Evolutionary conservation across 1,140 invertebrate species (phyloP).

Genomic region (Pseudobourletiella spinata): DNA sequence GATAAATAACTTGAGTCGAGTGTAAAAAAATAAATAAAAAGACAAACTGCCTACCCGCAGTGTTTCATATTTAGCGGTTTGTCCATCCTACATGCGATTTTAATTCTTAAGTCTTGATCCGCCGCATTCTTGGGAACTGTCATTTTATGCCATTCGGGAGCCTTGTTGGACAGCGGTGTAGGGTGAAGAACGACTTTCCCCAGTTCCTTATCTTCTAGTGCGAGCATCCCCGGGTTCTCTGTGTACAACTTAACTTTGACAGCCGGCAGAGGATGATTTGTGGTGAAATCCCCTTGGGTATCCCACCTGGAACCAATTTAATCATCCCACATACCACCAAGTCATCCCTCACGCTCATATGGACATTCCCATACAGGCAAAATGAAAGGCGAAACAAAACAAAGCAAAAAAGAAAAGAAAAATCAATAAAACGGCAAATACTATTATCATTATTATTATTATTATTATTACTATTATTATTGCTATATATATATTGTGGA

Average conservation of each 20-base stretch:
- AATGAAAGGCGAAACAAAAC: too few relatives aligned
- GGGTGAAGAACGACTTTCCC: slow-evolving; percentile 87
- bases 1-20: not conserved
- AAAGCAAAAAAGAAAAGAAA: too few relatives aligned
- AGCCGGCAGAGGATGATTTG: slow-evolving; percentile 88
- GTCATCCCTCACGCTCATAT: too few relatives aligned
- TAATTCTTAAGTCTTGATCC: slow-evolving; percentile 93
- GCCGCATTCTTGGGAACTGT: slow-evolving; percentile 84
- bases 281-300: slow-evolving; percentile 96
- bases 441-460: too few relatives aligned
- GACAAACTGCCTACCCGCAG: slow-evolving; percentile 59
- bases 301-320: too few relatives aligned
- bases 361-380: too few relatives aligned
- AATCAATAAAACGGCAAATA: too few relatives aligned
- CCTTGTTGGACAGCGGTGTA: slow-evolving; percentile 63
- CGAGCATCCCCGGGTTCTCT: slow-evolving; percentile 92
- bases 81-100: slow-evolving; percentile 96
- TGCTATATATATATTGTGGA: too few relatives aligned
- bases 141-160: slow-evolving; percentile 97
- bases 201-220: slow-evolving; percentile 96
- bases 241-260: slow-evolving; percentile 97
- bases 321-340: too few relatives aligned
- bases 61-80: slow-evolving; percentile 99
- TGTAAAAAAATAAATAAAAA: slow-evolving; percentile 7
- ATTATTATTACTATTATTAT: too few relatives aligned